Conservation (phyloP, 2,797 vertebrate genomes). For the Rousettus madagascariensis region DNA sequence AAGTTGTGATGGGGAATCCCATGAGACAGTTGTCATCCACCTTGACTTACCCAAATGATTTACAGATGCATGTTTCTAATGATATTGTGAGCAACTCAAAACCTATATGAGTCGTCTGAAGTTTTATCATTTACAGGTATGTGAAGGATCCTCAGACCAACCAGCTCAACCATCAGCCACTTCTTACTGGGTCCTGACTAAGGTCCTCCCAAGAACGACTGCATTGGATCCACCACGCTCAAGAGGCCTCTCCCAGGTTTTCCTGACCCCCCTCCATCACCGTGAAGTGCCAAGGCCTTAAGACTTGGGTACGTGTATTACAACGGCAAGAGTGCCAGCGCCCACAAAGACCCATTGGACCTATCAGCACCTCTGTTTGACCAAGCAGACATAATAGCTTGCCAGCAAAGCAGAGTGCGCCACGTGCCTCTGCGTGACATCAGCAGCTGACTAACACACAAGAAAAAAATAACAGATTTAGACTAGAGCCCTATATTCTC, state of each 20-base stretch:
- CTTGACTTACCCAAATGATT: constrained; percentile 50
- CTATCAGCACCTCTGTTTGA: constrained; percentile 40
- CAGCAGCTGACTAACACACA: constrained; percentile 40
- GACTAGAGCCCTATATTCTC: constrained; percentile 37
- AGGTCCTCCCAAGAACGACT: constrained; percentile 61
- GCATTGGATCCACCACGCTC: constrained; percentile 57
- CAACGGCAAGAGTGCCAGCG: constrained; percentile 51
- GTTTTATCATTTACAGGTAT: constrained; percentile 78
- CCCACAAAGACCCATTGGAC: constrained; percentile 55
- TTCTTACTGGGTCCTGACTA: constrained; percentile 63
- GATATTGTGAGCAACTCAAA: constrained; percentile 68
- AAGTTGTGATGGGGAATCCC: constrained; percentile 14
- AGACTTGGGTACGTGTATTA: constrained; percentile 65
- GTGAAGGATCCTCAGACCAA: constrained; percentile 63
- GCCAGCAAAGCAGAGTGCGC: constrained; percentile 59
- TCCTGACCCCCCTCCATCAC: neutral
- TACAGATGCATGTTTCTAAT: constrained; percentile 60
- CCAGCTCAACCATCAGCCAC: constrained; percentile 50
- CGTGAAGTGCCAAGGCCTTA: constrained; percentile 58
- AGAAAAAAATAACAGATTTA: constrained; percentile 7
- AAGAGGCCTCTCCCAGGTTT: constrained; percentile 49
- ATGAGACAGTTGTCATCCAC: neutral
- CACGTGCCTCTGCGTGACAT: constrained; percentile 48
- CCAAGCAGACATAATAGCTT: constrained; percentile 37
- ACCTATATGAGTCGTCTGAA: constrained; percentile 75